Base-by-base conservation (phyloP, 1,140 invertebrate genomes). In the Hylyphantes graminicola region DNA sequence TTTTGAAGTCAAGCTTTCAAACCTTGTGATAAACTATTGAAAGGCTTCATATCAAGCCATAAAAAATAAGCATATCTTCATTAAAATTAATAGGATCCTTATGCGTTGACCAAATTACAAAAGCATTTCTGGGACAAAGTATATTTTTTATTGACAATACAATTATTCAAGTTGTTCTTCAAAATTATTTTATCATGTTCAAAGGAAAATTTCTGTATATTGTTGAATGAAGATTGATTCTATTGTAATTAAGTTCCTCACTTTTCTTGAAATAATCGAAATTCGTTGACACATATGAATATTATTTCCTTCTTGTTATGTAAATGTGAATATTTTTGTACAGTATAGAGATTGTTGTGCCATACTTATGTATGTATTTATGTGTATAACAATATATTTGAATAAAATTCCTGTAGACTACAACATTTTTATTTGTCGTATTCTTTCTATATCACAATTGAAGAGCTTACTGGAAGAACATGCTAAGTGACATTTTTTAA, bases 271-370 rank as follows among this genome's bases (percentile, higher is more conserved):
- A 61, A 35, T 15, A 57, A 53, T 13, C n/a, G 48, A 75, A 21
- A 59, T 75, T 21, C 59, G 57, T 75, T 57, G 73, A 53, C n/a
- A 70, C 1, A 35, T 35, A n/a, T 53, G 50, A 53, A 70, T 51
- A 13, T 57, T 70, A 51, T 70, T 70, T 80, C 19, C 12, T 70
- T 57, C 53, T 70, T 80, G 61, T 72, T 79, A 67, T 79, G 50
- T 80, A 73, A 51, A 68, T 85, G 82, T 85, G 82, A 70, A 85
- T 85, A 85, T 85, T 85, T 85, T 85, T 85, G 82, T 85, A 85
- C 82, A 85, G 82, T 59, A 51, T 77, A 85, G 73, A 76, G 35
- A 85, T 50, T 17, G 54, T 77, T 85, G 82, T 85, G 82, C 82
- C 82, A 85, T 85, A 85, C 12, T 75, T 61, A 68, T 85, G 82